A percentile compares a stretch with the other conserved stretches of the same genome.
These are phyloP conservation scores for Delphinus delphis DNA, from an alignment of 2,113 vertebrate genomes.

Conservation along the genomic window DNA sequence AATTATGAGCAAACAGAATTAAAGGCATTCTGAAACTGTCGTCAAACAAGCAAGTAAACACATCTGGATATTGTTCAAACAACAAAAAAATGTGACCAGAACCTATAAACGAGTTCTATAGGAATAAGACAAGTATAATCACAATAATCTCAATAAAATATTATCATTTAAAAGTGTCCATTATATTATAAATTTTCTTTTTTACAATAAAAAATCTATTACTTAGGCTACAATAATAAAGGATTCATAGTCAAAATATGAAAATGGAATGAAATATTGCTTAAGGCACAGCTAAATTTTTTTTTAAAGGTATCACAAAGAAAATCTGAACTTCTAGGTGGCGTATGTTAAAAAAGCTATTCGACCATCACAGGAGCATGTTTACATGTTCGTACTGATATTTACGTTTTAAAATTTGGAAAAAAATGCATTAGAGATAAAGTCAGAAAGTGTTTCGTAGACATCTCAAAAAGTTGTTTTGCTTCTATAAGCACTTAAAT, in stretches of 20 bases:
- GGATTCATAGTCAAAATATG: neutral
- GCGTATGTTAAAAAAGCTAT: neutral
- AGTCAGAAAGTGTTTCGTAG: neutral
- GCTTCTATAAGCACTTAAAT: neutral
- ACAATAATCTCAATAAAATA: conserved; percentile 64
- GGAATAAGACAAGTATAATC: neutral
- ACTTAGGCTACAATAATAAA: conserved; percentile 6
- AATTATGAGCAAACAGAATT: conserved; percentile 41
- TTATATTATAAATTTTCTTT: conserved; percentile 60
- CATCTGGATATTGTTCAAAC: conserved; percentile 6
- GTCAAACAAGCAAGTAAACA: conserved; percentile 31
- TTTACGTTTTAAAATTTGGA: conserved; percentile 6
- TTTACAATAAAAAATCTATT: neutral
- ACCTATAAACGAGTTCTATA: conserved; percentile 21
- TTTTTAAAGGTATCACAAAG: neutral
- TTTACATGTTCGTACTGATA: neutral
- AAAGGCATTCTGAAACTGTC: conserved; percentile 58
- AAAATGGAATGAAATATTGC: neutral
- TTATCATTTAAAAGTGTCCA: conserved; percentile 44
- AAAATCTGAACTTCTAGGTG: conserved; percentile 8
- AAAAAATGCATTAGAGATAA: conserved; percentile 11
- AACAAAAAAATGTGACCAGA: neutral
- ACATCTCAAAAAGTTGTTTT: neutral
- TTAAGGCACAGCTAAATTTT: neutral
- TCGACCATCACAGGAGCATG: neutral